Base-by-base conservation (phyloP, 92 coral and sea anemone species). In the Zoanthus solanderi region DNA sequence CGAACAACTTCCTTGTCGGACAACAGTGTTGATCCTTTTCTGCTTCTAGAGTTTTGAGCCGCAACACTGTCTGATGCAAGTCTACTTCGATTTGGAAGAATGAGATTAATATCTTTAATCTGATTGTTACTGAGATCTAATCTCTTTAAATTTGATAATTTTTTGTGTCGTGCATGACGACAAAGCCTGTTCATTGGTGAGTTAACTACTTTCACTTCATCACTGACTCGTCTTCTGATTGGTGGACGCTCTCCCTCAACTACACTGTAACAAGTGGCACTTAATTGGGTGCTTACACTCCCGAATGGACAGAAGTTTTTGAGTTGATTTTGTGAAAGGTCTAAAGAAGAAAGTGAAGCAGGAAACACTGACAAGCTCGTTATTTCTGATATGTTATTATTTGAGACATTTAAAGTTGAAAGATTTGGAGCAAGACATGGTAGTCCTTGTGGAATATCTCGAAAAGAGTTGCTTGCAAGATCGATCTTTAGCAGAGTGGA, bases 381-480 rank as follows among this genome's bases (percentile, higher is more conserved):
- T 4, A 97, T 88, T 57, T 85, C 94, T 28, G 89, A 88, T 32
- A 97, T 94, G 75, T 78, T 50, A 86, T 97, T 97, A 76, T 92
- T 93, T 18, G 99, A 97, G 75, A 97, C 63, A 83, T 87, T 91
- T 76, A 97, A 84, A 84, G 96, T 95, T 72, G 88, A 85, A 47
- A 97, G 84, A 69, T 93, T 95, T 12, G 99, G 95, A 9, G 99
- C 98, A 11, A 97, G 69, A 87, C 99, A 97, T 5, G 99, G 92
- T 9, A 97, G 75, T 34, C 99, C 98, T 9, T 75, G 76, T 28
- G 98, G 99, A 47, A 95, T 83, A 79, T 71, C 79, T 28, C 31
- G 63, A 53, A 97, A 78, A 90, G 81, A 94, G 78, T 97, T 97
- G 46, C 84, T 86, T 7, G 98, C 92, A 72, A 97, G 82, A 60